Evolutionary conservation across 1,140 invertebrate species (phyloP).

Genomic region (Pemphigus obesinymphae): DNA sequence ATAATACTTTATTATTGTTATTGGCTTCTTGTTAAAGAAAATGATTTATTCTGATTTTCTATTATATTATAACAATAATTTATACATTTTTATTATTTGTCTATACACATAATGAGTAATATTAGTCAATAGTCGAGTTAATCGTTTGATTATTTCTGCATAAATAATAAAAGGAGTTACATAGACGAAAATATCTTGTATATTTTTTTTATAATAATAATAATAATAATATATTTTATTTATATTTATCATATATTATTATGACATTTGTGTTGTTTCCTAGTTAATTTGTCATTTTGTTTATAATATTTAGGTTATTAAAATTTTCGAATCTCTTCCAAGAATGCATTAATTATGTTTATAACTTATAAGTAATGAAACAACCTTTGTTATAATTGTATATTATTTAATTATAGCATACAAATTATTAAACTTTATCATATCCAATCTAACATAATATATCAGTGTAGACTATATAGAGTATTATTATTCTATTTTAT

Average conservation of each 20-base stretch:
- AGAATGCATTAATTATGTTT: not conserved
- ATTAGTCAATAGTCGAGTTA: not conserved
- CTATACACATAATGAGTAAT: not conserved
- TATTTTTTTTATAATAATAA: not conserved
- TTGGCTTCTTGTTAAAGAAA: not conserved
- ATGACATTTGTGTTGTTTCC: not conserved
- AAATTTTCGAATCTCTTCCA: not conserved
- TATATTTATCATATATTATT: not conserved
- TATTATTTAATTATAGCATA: not conserved
- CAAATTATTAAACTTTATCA: not conserved
- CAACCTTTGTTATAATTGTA: not conserved
- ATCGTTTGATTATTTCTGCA: not conserved
- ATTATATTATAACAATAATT: not conserved
- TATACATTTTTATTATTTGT: not conserved
- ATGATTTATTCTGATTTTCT: not conserved
- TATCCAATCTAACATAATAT: not conserved
- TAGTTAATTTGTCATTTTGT: not conserved
- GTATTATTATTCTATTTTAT: not conserved
- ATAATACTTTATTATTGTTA: not conserved
- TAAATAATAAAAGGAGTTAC: not conserved
- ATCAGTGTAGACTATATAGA: not conserved
- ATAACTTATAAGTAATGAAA: not conserved
- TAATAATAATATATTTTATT: slow-evolving; percentile 11
- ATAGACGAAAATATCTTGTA: not conserved
- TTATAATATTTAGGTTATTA: not conserved